Conservation (phyloP, 2,888 invertebrate species). For the Autographa gamma region DNA sequence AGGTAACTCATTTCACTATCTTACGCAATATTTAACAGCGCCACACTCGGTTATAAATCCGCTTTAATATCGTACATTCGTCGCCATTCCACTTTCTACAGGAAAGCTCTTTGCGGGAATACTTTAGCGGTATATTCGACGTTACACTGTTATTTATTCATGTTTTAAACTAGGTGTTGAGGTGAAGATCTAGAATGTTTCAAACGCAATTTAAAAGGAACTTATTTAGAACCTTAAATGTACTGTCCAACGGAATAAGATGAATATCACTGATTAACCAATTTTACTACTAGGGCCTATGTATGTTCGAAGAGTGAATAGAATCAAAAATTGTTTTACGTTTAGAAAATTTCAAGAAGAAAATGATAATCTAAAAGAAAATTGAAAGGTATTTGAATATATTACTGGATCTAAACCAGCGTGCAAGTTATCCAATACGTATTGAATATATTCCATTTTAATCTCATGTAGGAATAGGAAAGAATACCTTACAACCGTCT, state of each 20-base stretch:
- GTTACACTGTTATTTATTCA: constrained; percentile 4
- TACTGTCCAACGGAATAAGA: too few relatives aligned
- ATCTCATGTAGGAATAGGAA: constrained; percentile 16
- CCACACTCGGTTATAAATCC: not conserved
- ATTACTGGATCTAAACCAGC: not conserved
- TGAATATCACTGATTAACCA: too few relatives aligned
- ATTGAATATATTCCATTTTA: constrained; percentile 11
- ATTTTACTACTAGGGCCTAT: too few relatives aligned
- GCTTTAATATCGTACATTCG: constrained; percentile 4
- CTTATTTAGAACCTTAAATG: not conserved
- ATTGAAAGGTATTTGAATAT: not conserved
- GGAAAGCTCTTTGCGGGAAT: not conserved
- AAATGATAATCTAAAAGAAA: not conserved
- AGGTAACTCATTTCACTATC: not conserved
- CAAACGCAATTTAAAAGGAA: not conserved
- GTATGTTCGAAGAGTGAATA: too few relatives aligned
- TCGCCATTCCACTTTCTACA: not conserved
- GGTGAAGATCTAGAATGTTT: not conserved
- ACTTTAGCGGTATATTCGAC: not conserved
- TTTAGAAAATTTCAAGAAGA: too few relatives aligned
- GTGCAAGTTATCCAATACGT: not conserved
- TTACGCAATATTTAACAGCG: not conserved
- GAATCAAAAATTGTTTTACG: too few relatives aligned
- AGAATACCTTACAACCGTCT: constrained; percentile 13
- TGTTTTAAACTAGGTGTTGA: constrained; percentile 4